Conservation (phyloP, 1,140 invertebrate species). For the Spodoptera frugiperda region DNA sequence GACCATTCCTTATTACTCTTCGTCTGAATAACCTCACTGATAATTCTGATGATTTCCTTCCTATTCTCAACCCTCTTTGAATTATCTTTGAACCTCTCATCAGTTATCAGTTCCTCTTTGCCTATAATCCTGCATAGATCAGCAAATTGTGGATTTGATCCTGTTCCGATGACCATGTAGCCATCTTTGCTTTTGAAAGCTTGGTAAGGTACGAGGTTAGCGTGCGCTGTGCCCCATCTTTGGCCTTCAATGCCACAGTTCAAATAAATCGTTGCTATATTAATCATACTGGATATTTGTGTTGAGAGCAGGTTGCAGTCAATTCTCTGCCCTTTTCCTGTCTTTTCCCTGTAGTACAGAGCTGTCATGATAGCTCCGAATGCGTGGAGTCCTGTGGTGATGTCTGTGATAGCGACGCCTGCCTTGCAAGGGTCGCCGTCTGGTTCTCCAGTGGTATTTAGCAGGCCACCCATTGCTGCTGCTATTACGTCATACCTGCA, state of each 20-base stretch:
- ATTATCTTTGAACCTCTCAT: conserved; percentile 91
- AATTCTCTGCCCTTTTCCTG: conserved; percentile 95
- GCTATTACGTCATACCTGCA: conserved; percentile 96
- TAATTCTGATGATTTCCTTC: conserved; percentile 88
- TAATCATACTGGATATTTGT: conserved; percentile 95
- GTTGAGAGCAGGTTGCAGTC: conserved; percentile 97
- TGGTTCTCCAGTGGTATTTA: conserved; percentile 95
- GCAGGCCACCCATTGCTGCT: conserved; percentile 95
- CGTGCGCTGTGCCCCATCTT: conserved; percentile 96
- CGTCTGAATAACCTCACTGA: conserved; percentile 88
- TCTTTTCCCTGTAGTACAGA: conserved; percentile 91
- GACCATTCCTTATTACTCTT: conserved; percentile 94
- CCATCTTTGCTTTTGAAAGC: conserved; percentile 93
- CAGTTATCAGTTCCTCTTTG: conserved; percentile 87
- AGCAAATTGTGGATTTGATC: conserved; percentile 92
- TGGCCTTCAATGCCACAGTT: conserved; percentile 93
- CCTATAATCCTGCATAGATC: conserved; percentile 90
- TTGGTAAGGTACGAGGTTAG: conserved; percentile 98
- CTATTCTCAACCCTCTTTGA: conserved; percentile 92
- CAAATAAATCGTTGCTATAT: conserved; percentile 96
- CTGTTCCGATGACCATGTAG: conserved; percentile 94
- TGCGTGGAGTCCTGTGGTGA: conserved; percentile 97
- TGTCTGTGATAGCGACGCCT: conserved; percentile 97
- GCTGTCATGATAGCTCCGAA: conserved; percentile 98
- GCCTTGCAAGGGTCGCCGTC: conserved; percentile 95